Evolutionary conservation across 2,113 vertebrate species (phyloP).

Genomic region (Laticauda laticaudata): DNA sequence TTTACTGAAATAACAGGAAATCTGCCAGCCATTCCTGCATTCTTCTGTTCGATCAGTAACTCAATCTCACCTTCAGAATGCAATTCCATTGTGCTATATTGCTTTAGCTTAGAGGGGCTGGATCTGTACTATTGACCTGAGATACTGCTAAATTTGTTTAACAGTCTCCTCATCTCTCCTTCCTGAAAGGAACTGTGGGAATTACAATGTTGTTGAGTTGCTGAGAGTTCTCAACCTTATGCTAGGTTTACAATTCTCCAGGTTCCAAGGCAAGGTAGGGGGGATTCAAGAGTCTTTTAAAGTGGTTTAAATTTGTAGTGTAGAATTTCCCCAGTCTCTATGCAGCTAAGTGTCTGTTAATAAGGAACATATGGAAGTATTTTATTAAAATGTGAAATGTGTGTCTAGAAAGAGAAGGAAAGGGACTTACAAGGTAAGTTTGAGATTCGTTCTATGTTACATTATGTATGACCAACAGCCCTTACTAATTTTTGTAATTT

Average conservation of each 20-base stretch:
- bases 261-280: constrained; percentile 5
- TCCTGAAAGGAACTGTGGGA: constrained; percentile 6
- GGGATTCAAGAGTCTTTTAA: constrained; percentile 15
- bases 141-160: constrained; percentile 8
- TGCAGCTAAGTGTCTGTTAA: constrained; percentile 24
- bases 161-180: constrained; percentile 3
- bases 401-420: background rate
- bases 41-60: background rate
- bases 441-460: background rate
- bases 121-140: constrained; percentile 11
- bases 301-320: constrained; percentile 13
- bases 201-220: constrained; percentile 2
- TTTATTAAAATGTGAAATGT: constrained; percentile 5
- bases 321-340: constrained; percentile 9
- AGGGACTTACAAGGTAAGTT: background rate
- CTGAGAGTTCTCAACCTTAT: constrained; percentile 12
- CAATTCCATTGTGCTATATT: background rate
- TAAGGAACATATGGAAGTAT: constrained; percentile 12
- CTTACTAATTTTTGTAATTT: background rate
- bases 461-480: background rate
- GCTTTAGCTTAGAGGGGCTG: background rate
- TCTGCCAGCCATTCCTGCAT: background rate
- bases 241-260: constrained; percentile 15
- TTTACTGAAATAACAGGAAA: background rate
- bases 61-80: background rate